Base-by-base conservation (phyloP, 2,113 vertebrate species). In the Chlamydotis undulata region DNA sequence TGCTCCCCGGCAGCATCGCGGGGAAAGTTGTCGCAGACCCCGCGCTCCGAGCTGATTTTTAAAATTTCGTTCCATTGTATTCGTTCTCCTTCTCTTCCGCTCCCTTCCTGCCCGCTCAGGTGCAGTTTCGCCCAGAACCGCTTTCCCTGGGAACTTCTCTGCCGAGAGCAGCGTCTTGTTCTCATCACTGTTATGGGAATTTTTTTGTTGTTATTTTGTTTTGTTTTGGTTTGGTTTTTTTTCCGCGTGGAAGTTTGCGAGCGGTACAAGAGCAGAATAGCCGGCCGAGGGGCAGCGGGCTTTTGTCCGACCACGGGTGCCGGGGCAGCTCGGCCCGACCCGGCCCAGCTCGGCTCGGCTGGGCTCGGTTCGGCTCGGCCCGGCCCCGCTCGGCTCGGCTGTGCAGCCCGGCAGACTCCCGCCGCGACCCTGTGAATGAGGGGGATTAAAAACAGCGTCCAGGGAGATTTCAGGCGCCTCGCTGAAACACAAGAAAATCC, bases 21-120 rank as follows among this genome's bases (percentile, higher is more conserved):
- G 65, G 31, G n/a, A 28, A 45, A 41, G 78, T 9, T 60, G 69
- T 0, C 25, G 80, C 2, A 2, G 43, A 2, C 21, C 50, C 26
- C 7, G 8, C 22, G 37, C 64, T n/a, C 14, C 11, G 19, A n/a
- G 50, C 25, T 5, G 68, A 2, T 3, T 2, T 57, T 47, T 9
- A 4, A 2, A 8, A 5, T 89, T n/a, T 53, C 29, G 2, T 10
- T 15, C 35, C 31, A 2, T 19, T 23, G 7, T 11, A 4, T 49
- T 59, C 22, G 47, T 59, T 29, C 61, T 22, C 9, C 35, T 4
- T 35, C n/a, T 15, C 14, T 25, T 29, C 57, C 43, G 35, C 74
- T 8, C 14, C 33, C 33, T 16, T 15, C 15, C 77, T n/a, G 82
- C 39, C 8, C 1, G 75, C 35, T 94, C 91, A 89, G 81, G 68